Evolutionary conservation across 1,140 invertebrate species (phyloP).

Genomic region (Drosophila asahinai): DNA sequence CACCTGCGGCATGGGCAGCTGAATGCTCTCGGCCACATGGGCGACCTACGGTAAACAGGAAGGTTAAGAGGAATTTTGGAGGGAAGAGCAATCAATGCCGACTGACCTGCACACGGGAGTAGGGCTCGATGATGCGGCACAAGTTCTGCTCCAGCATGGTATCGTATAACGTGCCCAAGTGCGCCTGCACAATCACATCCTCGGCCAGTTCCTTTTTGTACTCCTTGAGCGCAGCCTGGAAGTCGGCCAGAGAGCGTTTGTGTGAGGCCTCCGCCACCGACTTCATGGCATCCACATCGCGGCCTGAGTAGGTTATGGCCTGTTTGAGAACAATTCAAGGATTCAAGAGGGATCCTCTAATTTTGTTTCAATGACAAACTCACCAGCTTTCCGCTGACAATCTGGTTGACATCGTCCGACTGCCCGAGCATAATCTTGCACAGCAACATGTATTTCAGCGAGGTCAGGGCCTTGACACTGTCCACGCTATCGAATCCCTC

Average conservation of each 20-base stretch:
- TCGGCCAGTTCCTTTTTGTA: constrained; percentile 97
- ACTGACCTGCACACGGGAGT: constrained; percentile 96
- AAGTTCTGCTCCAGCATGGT: constrained; percentile 99
- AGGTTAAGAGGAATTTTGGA: background rate
- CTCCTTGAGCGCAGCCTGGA: constrained; percentile 94
- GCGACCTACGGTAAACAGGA: constrained; percentile 87
- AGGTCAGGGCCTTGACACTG: constrained; percentile 94
- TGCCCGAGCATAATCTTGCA: constrained; percentile 99
- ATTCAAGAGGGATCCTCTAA: background rate
- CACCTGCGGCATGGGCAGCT: constrained; percentile 94
- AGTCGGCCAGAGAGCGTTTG: constrained; percentile 98
- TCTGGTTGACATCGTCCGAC: constrained; percentile 97
- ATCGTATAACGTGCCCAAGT: constrained; percentile 98
- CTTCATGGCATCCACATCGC: constrained; percentile 99
- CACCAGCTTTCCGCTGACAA: constrained; percentile 96
- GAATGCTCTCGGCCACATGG: constrained; percentile 94
- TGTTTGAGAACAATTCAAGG: constrained; percentile 6
- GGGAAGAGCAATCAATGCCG: constrained; percentile 3
- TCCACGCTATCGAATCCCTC: constrained; percentile 99
- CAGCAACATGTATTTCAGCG: constrained; percentile 99
- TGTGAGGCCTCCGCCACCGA: constrained; percentile 98
- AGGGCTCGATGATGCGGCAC: constrained; percentile 99
- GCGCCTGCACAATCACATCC: constrained; percentile 98
- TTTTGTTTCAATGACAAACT: constrained; percentile 3
- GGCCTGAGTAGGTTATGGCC: constrained; percentile 97